A percentile compares a stretch with the other conserved stretches of the same genome.
Evolutionary conservation across 2,113 vertebrate species (phyloP).

Genomic region (Gambusia holbrooki): DNA sequence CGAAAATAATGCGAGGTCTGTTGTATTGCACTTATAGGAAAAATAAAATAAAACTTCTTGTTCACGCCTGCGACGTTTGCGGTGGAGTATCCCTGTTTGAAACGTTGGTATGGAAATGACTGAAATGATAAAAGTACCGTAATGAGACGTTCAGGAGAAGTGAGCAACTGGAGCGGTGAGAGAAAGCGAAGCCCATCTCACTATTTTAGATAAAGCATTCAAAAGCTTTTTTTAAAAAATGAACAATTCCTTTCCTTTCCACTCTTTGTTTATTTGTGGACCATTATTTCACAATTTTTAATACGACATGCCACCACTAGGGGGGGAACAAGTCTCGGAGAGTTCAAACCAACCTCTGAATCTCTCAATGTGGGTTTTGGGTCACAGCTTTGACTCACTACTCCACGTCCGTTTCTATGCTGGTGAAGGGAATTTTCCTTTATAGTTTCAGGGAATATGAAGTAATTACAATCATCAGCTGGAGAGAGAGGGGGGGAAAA

Average conservation of each 20-base stretch:
- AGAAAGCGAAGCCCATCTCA: slow-evolving; percentile 8
- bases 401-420: slow-evolving; percentile 6
- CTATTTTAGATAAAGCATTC: neutral
- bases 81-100: slow-evolving; percentile 33
- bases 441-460: neutral
- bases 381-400: slow-evolving; percentile 17
- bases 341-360: neutral
- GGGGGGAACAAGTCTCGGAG: neutral
- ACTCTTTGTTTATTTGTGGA: too few relatives aligned
- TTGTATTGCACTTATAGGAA: slow-evolving; percentile 71
- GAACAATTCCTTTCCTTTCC: too few relatives aligned
- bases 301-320: neutral
- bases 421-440: slow-evolving; percentile 21
- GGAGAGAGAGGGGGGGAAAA: neutral
- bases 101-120: neutral
- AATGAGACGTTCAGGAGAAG: neutral
- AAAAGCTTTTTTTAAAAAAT: too few relatives aligned
- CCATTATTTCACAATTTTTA: neutral
- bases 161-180: slow-evolving; percentile 20
- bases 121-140: neutral
- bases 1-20: slow-evolving; percentile 45
- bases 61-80: slow-evolving; percentile 63
- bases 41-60: slow-evolving; percentile 11
- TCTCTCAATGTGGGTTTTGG: neutral
- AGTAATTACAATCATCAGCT: slow-evolving; percentile 43